Evolutionary conservation across 2,797 vertebrate species (phyloP), one percentile per base, ranked within the genome.

Genomic region (Botia kubotai): DNA sequence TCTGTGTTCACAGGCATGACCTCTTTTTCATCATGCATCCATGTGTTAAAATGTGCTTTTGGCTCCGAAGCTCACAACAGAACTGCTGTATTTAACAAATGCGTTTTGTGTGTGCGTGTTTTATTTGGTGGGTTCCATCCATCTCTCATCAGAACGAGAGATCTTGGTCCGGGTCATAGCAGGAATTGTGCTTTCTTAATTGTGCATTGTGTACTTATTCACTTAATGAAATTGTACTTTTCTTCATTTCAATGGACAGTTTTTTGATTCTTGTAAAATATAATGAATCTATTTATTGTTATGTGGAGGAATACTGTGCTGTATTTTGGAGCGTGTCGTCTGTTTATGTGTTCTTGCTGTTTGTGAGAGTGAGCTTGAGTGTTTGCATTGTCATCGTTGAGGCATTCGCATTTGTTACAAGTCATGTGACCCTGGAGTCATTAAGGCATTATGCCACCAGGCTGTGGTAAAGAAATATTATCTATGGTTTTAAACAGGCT

Each of bases 301-400:
- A 87, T 92, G 86, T 89, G 91, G 84, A 86, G 87, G 90, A 85
- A 91, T 93, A 87, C 86, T 43, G 91, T 94, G 87, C 84, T 72
- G 88, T 93, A 82, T 91, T 90, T 92, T 87, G 88, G 87, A 91
- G 85, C 74, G 82, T 89, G 80, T 81, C 13, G 86, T 91, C 85
- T 65, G 76, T 90, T 69, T 81, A 83, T 72, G 82, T 89, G 73
- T 60, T 58, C 53, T 67, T 74, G 78, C 62, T 21, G 63, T 66
- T 29, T 1, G 82, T 85, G 83, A 77, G 82, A 73, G 78, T 83
- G 48, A 65, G 87, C 82, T 87, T 87, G 75, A 83, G 82, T 91
- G 86, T 84, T 84, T 89, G 87, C 65, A 62, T 89, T 16, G 68
- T 57, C 60, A 57, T 73, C 14, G 6, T 55, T 16, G 60, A 80